Percentiles rank a stretch among this genome's conserved stretches.
These are phyloP conservation scores for Gymnobelideus leadbeateri DNA, from an alignment of 2,113 vertebrate species.

Conservation along the genomic window DNA sequence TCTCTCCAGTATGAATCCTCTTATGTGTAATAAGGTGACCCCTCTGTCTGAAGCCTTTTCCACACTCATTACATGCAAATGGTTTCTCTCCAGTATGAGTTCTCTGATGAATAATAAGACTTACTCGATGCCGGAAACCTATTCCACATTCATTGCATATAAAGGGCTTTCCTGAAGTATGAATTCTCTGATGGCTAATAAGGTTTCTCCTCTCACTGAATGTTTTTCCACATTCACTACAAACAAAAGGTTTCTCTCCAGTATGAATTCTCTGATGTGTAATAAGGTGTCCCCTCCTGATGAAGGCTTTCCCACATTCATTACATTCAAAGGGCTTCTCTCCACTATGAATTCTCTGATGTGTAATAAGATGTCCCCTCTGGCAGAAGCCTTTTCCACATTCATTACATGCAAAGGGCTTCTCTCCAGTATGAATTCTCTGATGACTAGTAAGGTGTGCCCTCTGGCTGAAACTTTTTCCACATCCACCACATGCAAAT, in stretches of 20 bases:
- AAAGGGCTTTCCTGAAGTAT: constrained; percentile 45
- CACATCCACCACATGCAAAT: not conserved
- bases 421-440: not conserved
- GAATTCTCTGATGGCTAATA: constrained; percentile 43
- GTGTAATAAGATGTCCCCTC: too few species aligned
- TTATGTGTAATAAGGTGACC: constrained; percentile 77
- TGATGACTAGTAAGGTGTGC: not conserved
- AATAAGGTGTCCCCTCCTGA: not conserved
- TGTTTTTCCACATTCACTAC: constrained; percentile 54
- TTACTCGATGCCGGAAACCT: constrained; percentile 46
- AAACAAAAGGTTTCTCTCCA: not conserved
- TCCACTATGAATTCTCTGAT: too few species aligned
- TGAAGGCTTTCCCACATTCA: not conserved
- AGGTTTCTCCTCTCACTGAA: constrained; percentile 14
- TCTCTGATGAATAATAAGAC: constrained; percentile 57
- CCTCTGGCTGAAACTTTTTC: not conserved
- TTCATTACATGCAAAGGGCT: not conserved
- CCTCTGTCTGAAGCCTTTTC: constrained; percentile 78
- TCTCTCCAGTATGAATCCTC: constrained; percentile 78
- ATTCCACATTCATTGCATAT: constrained; percentile 63
- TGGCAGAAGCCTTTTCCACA: too few species aligned
- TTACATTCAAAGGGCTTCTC: too few species aligned
- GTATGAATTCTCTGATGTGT: not conserved
- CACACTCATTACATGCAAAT: constrained; percentile 74
- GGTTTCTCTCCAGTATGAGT: constrained; percentile 61